phyloP scores from a whole-genome alignment of 2,888 invertebrate species.

The Cotesia congregata region DNA sequence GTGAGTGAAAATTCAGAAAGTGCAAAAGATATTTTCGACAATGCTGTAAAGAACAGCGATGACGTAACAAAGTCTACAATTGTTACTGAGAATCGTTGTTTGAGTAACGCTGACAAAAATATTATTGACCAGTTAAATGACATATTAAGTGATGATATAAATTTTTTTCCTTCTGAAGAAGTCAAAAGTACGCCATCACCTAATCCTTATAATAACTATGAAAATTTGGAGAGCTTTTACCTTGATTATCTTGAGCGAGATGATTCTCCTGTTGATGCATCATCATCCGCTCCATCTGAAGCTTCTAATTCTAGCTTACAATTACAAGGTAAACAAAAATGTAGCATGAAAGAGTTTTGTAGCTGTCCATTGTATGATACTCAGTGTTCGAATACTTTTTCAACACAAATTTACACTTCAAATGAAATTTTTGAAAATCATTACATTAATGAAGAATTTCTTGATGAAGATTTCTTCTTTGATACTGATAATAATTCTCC shows the following conservation, averaged over 20 bases:
- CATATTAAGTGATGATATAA: not conserved
- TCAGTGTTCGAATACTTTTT: not conserved
- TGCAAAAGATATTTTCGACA: not conserved
- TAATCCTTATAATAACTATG: not conserved
- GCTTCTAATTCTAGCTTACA: too few species aligned
- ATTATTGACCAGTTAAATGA: not conserved
- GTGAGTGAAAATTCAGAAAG: not conserved
- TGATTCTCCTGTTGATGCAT: too few species aligned
- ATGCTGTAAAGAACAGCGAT: not conserved
- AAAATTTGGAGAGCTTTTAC: too few species aligned
- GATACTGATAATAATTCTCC: too few species aligned
- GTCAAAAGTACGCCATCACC: not conserved
- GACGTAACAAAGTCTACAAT: not conserved
- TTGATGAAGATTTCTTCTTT: too few species aligned
- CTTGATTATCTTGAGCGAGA: too few species aligned
- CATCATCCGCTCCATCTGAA: too few species aligned
- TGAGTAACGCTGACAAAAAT: not conserved
- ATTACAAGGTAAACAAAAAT: not conserved
- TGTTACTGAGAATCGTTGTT: not conserved
- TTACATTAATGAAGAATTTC: too few species aligned
- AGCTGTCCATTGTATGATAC: not conserved
- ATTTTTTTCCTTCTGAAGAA: not conserved
- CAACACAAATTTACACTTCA: not conserved
- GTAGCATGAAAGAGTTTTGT: not conserved
- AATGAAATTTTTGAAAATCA: not conserved